Evolutionary conservation across 2,113 vertebrate species (phyloP).

Genomic region (Recurvirostra avosetta): DNA sequence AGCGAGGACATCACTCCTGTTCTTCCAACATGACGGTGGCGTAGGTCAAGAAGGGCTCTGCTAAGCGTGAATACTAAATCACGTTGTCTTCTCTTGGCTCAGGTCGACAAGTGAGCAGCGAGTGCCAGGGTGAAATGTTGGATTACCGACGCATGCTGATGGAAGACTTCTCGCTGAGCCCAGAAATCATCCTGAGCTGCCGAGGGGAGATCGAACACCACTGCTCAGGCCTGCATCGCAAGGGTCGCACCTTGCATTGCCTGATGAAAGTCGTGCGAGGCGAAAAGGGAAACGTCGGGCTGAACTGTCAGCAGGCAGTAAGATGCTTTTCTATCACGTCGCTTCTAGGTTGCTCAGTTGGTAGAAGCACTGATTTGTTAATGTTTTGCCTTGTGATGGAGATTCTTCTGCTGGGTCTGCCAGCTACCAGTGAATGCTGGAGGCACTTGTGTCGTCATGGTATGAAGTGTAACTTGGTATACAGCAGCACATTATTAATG

Average conservation of each 20-base stretch:
- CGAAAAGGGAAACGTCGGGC: conserved; percentile 82
- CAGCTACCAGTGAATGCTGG: neutral
- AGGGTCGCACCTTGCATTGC: conserved; percentile 94
- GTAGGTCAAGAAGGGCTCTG: neutral
- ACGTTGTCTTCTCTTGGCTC: neutral
- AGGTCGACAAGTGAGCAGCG: conserved; percentile 92
- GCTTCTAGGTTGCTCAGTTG: neutral
- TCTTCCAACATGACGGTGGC: accelerated
- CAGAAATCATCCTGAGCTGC: conserved; percentile 95
- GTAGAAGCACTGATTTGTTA: neutral
- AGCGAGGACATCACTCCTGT: accelerated
- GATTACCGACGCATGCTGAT: conserved; percentile 97
- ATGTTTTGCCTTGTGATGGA: accelerated
- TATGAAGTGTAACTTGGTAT: neutral
- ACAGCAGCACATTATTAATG: neutral
- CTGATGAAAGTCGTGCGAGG: conserved; percentile 91
- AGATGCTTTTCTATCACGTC: neutral
- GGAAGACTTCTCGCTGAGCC: conserved; percentile 96
- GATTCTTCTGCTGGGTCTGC: neutral
- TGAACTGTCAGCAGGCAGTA: conserved; percentile 90
- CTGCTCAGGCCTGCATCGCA: conserved; percentile 93
- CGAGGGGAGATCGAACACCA: conserved; percentile 91
- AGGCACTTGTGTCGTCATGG: neutral
- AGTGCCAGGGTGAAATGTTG: conserved; percentile 97
- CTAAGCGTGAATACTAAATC: neutral